phyloP scores from a whole-genome alignment of 2,888 invertebrate genomes.

The Microdon myrmicae region DNA sequence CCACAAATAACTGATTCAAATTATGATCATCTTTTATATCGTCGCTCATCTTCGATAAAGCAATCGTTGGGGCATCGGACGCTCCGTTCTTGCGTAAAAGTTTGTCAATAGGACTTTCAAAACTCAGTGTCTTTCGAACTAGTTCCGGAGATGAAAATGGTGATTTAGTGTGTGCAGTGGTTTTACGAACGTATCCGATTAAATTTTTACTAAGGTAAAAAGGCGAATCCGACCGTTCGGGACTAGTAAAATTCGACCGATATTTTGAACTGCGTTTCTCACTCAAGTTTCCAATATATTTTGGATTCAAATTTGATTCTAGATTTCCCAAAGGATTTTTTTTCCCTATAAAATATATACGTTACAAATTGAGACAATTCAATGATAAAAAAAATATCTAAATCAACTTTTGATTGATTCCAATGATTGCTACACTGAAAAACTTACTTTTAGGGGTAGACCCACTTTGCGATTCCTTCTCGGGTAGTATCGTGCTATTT shows the following conservation, averaged over 20 bases:
- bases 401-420: not conserved
- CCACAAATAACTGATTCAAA: no score
- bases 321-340: constrained; percentile 59
- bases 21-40: no score
- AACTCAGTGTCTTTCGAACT: constrained; percentile 45
- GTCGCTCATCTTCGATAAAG: constrained; percentile 19
- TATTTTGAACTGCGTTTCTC: constrained; percentile 29
- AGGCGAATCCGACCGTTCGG: constrained; percentile 10
- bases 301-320: constrained; percentile 62
- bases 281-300: constrained; percentile 61
- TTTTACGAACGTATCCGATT: constrained; percentile 44
- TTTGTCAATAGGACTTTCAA: constrained; percentile 64
- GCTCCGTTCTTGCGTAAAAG: constrained; percentile 61
- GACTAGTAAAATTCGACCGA: constrained; percentile 36
- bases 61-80: constrained; percentile 41
- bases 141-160: constrained; percentile 33
- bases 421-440: not conserved
- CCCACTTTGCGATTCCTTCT: constrained; percentile 18
- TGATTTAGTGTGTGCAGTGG: constrained; percentile 22
- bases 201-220: constrained; percentile 20
- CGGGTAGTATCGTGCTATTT: no score
- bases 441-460: constrained; percentile 56
- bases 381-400: constrained; percentile 11
- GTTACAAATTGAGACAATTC: constrained; percentile 2
- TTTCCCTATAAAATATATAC: constrained; percentile 53